These are phyloP conservation scores for Meloe dianella DNA, from an alignment of 2,888 invertebrate genomes.

Conservation along the genomic window DNA sequence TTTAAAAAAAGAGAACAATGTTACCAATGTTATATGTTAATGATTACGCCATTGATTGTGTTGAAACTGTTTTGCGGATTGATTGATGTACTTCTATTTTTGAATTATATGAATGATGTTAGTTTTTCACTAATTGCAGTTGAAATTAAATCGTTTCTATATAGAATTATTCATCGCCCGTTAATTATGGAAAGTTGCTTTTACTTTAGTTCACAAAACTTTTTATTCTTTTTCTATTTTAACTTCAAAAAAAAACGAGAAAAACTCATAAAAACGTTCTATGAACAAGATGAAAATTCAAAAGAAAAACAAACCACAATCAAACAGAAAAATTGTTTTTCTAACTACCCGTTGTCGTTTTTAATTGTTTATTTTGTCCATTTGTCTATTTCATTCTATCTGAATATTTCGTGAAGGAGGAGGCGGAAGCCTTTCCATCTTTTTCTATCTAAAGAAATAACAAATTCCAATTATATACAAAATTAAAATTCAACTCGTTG, in stretches of 20 bases:
- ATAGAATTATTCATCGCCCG: background rate
- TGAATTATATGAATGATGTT: background rate
- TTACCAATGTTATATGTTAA: too few relatives aligned
- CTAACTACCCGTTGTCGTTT: too few relatives aligned
- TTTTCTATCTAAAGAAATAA: conserved; percentile 54
- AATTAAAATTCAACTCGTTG: conserved; percentile 61
- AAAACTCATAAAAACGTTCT: background rate
- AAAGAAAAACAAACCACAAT: background rate
- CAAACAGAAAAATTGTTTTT: background rate
- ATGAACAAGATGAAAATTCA: background rate
- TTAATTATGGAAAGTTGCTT: background rate
- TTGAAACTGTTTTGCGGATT: too few relatives aligned
- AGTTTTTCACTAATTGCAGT: background rate
- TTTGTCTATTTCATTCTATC: conserved; percentile 37
- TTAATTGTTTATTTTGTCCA: background rate
- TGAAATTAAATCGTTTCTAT: conserved; percentile 1
- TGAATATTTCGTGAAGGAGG: conserved; percentile 34
- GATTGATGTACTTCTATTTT: too few relatives aligned
- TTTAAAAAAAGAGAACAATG: too few relatives aligned
- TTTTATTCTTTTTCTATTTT: background rate
- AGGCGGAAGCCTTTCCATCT: conserved; percentile 22
- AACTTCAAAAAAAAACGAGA: too few relatives aligned
- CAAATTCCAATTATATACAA: conserved; percentile 59
- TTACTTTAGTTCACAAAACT: background rate
- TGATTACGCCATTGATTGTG: too few relatives aligned